Evolutionary conservation across 2,797 vertebrate species (phyloP).

Genomic region (Alauda arvensis): DNA sequence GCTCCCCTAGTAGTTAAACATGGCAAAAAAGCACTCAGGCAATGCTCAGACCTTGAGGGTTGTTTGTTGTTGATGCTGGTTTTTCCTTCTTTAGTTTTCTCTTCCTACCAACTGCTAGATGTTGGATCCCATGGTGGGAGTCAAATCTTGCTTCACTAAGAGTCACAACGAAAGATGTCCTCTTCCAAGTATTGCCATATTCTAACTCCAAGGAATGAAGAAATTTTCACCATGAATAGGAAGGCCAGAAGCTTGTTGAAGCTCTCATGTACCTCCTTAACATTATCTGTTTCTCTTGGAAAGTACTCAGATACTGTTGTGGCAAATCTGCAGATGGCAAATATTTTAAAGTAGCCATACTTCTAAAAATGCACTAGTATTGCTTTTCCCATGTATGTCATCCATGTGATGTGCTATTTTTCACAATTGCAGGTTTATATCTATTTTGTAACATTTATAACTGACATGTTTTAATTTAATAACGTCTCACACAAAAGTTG

Average conservation of each 20-base stretch:
- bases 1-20: not conserved
- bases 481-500: not conserved
- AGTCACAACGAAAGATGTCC: rapidly evolving
- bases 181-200: not conserved
- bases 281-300: not conserved
- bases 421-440: not conserved
- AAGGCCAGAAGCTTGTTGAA: not conserved
- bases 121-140: not conserved
- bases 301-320: not conserved
- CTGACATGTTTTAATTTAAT: not conserved
- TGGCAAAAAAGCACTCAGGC: not conserved
- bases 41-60: not conserved
- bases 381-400: not conserved
- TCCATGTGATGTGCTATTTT: rapidly evolving
- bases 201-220: not conserved
- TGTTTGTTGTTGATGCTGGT: rapidly evolving
- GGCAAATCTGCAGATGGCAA: not conserved
- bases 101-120: not conserved
- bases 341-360: not conserved
- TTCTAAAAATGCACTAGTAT: not conserved
- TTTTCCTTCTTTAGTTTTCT: not conserved
- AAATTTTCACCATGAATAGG: not conserved
- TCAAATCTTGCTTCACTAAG: not conserved
- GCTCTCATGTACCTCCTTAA: rapidly evolving
- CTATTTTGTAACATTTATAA: not conserved